Conservation (phyloP, 1,140 invertebrate species). For the Calliopsis andreniformis region DNA sequence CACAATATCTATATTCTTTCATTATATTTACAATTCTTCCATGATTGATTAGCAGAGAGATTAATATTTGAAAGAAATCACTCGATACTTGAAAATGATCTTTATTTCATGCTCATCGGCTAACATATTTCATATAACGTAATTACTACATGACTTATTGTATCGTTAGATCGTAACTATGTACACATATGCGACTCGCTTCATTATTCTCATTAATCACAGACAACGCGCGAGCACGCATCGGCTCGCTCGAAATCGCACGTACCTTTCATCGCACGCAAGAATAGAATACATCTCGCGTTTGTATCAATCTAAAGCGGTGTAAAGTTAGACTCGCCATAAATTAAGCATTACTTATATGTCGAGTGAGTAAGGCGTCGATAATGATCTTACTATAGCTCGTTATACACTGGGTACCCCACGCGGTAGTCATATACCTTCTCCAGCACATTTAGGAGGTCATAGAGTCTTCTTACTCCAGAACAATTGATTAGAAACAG, state of each 20-base stretch:
- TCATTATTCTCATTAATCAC: constrained; percentile 76
- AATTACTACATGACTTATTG: constrained; percentile 12
- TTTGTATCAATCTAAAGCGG: constrained; percentile 32
- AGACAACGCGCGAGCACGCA: constrained; percentile 74
- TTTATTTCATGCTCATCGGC: constrained; percentile 9
- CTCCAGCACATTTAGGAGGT: too few species aligned
- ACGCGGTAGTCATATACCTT: too few species aligned
- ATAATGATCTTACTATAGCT: constrained; percentile 55
- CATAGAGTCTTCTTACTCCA: too few species aligned
- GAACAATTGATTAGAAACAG: too few species aligned
- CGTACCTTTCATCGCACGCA: constrained; percentile 20
- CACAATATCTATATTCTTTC: too few species aligned
- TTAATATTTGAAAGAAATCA: not conserved
- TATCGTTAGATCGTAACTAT: constrained; percentile 38
- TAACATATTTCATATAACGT: not conserved
- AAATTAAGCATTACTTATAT: constrained; percentile 50
- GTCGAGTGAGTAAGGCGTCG: constrained; percentile 31
- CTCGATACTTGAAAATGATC: not conserved
- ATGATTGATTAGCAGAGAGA: not conserved
- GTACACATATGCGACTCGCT: constrained; percentile 66
- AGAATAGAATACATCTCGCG: constrained; percentile 3
- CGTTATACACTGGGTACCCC: constrained; percentile 7
- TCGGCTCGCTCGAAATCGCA: not conserved
- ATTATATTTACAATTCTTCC: constrained; percentile 40
- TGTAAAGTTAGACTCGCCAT: constrained; percentile 12